Base-by-base conservation (phyloP, 2,888 invertebrate genomes). In the Lasiommata megera region DNA sequence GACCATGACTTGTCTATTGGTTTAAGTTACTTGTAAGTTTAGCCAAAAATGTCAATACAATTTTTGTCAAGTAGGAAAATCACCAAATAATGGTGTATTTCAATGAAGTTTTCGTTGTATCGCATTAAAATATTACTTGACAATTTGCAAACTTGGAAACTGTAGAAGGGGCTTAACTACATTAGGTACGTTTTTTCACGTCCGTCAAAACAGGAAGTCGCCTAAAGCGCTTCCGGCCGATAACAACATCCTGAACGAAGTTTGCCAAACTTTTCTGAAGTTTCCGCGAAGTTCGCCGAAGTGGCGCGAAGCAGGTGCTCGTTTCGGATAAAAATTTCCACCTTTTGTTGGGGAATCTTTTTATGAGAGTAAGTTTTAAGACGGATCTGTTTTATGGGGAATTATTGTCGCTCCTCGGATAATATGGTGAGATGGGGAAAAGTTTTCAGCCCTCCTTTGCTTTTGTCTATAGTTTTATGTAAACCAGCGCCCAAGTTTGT, bases 171-270 rank as follows among this genome's bases (percentile, higher is more conserved):
- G 50, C 41, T 48, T 66, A 67, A 67, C 68, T 69, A 67, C 65
- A 69, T 66, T 64, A 71, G 64, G 62, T 64, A 62, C 69, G 73
- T 79, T 81, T 83, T 83, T 82, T 75, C 72, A 63, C 81, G 81
- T 85, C 83, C 84, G 81, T 82, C 86, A 88, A 82, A 88, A 87
- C 87, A 83, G 87, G 88, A 87, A 86, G 82, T 80, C 79, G 88
- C 89, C 87, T 79, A 87, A 87, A 90, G 89, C 89, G 82, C 83
- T 88, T 90, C 89, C 89, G 88, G 86, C 88, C 85, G 89, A 89
- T 90, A 90, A 89, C 89, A 90, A 85, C 89, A 87, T 89, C 88
- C 88, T 83, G 80, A 72, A 74, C 72, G 70, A 81, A 87, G 73
- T 85, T 79, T 67, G 61, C 54, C 58, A 64, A 83, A 84, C 69